These are phyloP conservation scores for Lipophrys pholis DNA, from an alignment of 2,113 vertebrate genomes.

Conservation along the genomic window DNA sequence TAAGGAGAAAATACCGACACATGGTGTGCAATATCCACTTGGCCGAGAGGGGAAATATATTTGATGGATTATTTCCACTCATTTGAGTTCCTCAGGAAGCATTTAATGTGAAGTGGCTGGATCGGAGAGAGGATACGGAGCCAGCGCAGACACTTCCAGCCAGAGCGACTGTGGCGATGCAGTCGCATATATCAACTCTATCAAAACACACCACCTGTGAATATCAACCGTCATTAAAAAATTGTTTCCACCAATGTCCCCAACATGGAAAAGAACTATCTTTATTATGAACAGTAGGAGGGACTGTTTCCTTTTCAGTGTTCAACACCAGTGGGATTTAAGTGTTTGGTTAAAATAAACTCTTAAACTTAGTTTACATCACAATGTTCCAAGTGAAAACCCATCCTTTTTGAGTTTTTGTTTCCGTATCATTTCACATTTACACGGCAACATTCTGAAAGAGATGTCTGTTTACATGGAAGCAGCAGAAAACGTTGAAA, in stretches of 20 bases:
- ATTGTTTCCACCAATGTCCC: constrained; percentile 22
- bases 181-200: constrained; percentile 44
- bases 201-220: constrained; percentile 50
- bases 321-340: too few relatives aligned
- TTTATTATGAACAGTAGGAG: neutral
- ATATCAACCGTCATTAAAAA: constrained; percentile 23
- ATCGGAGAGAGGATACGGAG: constrained; percentile 44
- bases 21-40: constrained; percentile 20
- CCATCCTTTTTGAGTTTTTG: too few relatives aligned
- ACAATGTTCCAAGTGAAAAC: too few relatives aligned
- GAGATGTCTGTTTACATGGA: too few relatives aligned
- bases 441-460: too few relatives aligned
- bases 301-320: neutral
- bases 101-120: constrained; percentile 64
- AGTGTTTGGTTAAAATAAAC: too few relatives aligned
- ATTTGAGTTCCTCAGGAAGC: constrained; percentile 61
- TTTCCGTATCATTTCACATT: too few relatives aligned
- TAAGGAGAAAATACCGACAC: neutral
- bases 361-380: too few relatives aligned
- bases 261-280: neutral
- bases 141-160: constrained; percentile 46
- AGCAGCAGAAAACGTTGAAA: too few relatives aligned
- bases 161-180: constrained; percentile 30
- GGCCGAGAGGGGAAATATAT: constrained; percentile 23
- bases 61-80: constrained; percentile 71